phyloP scores from a whole-genome alignment of 2,888 invertebrate genomes.

The Rhingia campestris region DNA sequence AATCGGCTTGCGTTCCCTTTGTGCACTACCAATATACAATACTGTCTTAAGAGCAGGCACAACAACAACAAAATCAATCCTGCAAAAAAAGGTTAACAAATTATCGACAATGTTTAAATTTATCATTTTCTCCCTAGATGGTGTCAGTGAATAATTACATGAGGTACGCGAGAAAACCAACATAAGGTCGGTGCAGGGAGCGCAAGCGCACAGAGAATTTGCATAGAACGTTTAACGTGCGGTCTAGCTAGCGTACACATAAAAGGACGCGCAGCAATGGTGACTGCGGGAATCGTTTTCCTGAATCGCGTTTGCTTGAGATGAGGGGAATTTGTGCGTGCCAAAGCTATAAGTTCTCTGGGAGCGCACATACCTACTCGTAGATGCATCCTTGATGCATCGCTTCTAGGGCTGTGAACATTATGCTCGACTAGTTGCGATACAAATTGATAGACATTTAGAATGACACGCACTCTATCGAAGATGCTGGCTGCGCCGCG shows the following conservation, averaged over 20 bases:
- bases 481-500: constrained; percentile 40
- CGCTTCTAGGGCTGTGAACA: constrained; percentile 61
- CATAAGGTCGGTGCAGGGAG: constrained; percentile 32
- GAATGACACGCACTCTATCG: constrained; percentile 69
- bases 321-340: constrained; percentile 36
- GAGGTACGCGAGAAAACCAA: constrained; percentile 56
- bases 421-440: constrained; percentile 73
- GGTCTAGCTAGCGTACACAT: constrained; percentile 18
- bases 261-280: constrained; percentile 76
- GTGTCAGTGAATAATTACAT: constrained; percentile 73
- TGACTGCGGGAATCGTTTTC: constrained; percentile 56
- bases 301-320: constrained; percentile 31
- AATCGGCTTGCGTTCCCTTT: constrained; percentile 1
- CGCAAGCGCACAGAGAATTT: constrained; percentile 39
- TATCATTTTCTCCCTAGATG: constrained; percentile 70
- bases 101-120: constrained; percentile 71
- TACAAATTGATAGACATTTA: constrained; percentile 73
- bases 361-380: not conserved
- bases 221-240: constrained; percentile 55
- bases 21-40: constrained; percentile 12
- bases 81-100: constrained; percentile 66
- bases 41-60: constrained; percentile 33
- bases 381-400: constrained; percentile 56
- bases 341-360: constrained; percentile 36
- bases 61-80: constrained; percentile 62